Evolutionary conservation across 2,888 invertebrate genomes (phyloP).

Genomic region (Tipula lateralis): DNA sequence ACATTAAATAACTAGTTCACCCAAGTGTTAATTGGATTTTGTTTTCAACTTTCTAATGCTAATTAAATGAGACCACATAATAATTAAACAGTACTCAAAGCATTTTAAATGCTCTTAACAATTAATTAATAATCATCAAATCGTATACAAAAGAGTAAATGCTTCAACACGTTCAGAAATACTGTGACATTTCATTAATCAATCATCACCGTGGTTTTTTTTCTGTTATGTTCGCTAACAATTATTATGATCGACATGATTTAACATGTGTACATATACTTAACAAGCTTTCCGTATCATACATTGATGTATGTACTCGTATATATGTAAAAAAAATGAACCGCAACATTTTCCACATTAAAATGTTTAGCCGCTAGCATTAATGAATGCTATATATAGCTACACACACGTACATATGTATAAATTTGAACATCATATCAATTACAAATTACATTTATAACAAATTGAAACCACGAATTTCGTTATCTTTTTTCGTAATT

Average conservation of each 20-base stretch:
- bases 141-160: background rate
- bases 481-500: background rate
- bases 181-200: constrained; percentile 11
- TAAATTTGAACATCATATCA: background rate
- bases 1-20: background rate
- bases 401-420: background rate
- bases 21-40: background rate
- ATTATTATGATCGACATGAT: constrained; percentile 3
- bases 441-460: background rate
- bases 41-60: background rate
- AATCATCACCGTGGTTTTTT: background rate
- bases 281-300: background rate
- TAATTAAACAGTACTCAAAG: background rate
- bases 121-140: background rate
- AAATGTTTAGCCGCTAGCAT: constrained; percentile 24
- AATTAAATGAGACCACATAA: background rate
- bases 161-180: background rate
- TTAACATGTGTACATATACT: background rate
- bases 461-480: constrained; percentile 7
- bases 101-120: background rate
- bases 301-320: background rate
- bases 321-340: background rate
- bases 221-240: background rate
- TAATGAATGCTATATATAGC: background rate
- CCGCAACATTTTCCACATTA: background rate